phyloP scores from a whole-genome alignment of 2,113 vertebrate species.

The Pterophyllum scalare region DNA sequence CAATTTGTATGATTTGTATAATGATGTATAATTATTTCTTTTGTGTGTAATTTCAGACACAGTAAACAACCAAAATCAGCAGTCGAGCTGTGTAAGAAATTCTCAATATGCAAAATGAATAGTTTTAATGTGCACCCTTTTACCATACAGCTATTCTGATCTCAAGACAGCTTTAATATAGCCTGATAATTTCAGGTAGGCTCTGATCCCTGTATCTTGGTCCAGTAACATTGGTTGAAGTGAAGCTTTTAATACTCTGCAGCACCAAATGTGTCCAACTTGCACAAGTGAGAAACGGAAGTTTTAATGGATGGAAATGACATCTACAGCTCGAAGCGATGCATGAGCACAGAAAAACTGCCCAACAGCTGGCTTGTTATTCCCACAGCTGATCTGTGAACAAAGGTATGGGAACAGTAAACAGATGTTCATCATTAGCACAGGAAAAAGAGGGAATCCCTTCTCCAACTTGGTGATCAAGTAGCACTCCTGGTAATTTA shows the following conservation, averaged over 20 bases:
- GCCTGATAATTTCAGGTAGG: no score
- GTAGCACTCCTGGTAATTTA: not conserved
- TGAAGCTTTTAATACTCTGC: not conserved
- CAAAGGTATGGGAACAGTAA: conserved; percentile 34
- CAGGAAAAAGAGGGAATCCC: conserved; percentile 23
- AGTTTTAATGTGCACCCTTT: not conserved
- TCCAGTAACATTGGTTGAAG: not conserved
- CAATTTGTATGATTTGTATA: not conserved
- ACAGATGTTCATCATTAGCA: conserved; percentile 72
- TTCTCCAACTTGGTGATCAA: not conserved
- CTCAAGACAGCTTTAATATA: no score
- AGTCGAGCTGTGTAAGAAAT: no score
- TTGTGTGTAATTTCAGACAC: not conserved
- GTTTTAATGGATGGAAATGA: conserved; percentile 8
- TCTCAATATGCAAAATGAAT: not conserved
- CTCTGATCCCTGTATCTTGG: fast-evolving
- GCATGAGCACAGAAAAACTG: conserved; percentile 18
- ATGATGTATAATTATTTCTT: not conserved
- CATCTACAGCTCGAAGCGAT: not conserved
- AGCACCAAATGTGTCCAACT: not conserved
- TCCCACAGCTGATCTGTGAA: conserved; percentile 57
- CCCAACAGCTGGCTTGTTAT: conserved; percentile 57
- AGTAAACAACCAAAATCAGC: not conserved
- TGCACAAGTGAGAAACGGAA: not conserved
- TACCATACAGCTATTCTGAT: not conserved